Conservation (phyloP, 1,140 invertebrate genomes). For the Temnothorax curvispinosus region DNA sequence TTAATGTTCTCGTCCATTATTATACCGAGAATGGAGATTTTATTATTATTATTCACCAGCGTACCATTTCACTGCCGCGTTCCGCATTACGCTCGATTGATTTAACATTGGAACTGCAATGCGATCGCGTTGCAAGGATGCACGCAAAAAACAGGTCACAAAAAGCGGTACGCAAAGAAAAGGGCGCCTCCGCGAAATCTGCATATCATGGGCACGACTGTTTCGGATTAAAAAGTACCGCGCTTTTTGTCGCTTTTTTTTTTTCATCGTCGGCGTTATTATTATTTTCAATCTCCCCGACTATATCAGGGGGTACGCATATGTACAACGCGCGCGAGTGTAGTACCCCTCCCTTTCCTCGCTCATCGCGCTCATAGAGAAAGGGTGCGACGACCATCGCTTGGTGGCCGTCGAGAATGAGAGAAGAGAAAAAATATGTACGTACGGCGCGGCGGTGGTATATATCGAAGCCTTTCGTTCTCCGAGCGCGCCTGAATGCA, state of each 20-base stretch:
- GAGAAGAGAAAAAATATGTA: background rate
- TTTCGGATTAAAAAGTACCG: constrained; percentile 71
- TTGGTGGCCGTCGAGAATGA: background rate
- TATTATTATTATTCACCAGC: constrained; percentile 57
- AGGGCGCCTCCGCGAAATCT: constrained; percentile 72
- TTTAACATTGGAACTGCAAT: constrained; percentile 57
- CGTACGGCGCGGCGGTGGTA: background rate
- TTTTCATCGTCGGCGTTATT: constrained; percentile 41
- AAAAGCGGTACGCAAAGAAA: constrained; percentile 57
- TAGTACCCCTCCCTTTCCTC: constrained; percentile 28
- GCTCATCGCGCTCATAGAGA: background rate
- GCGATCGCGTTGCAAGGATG: constrained; percentile 33
- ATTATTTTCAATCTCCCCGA: constrained; percentile 73
- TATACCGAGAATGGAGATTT: constrained; percentile 20
- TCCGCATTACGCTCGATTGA: constrained; percentile 71
- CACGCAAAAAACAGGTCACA: constrained; percentile 39
- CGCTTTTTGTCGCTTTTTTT: constrained; percentile 48
- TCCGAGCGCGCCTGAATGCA: constrained; percentile 47
- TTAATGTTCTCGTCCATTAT: background rate
- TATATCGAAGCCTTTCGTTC: constrained; percentile 39
- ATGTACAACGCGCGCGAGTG: background rate
- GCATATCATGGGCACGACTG: constrained; percentile 71
- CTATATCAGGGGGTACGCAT: constrained; percentile 45
- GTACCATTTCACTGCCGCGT: constrained; percentile 64
- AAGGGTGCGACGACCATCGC: constrained; percentile 34